Evolutionary conservation across 2,113 vertebrate species (phyloP).

Genomic region (Mionectes macconnelli): DNA sequence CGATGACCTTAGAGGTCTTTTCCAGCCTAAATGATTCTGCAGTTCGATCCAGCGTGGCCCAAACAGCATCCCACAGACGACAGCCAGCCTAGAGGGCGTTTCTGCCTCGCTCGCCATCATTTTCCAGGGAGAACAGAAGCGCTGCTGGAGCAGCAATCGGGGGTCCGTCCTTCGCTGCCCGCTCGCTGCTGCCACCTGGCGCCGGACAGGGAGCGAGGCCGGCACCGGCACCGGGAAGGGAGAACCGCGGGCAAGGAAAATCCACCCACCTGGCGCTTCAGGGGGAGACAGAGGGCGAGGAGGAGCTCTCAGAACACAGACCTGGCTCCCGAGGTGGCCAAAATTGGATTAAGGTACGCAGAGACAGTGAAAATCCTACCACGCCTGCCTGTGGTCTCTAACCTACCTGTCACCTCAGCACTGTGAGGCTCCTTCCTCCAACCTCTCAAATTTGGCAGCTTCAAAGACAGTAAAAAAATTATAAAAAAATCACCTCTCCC

Average conservation of each 20-base stretch:
- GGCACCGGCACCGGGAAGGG: neutral
- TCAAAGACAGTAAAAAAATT: neutral
- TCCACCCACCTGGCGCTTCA: neutral
- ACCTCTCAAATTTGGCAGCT: neutral
- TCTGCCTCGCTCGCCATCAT: neutral
- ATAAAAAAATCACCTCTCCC: neutral
- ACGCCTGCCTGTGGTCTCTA: neutral
- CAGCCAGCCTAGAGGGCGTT: accelerated
- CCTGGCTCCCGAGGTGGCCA: neutral
- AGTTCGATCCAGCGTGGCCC: neutral
- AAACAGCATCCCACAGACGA: neutral
- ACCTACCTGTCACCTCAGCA: neutral
- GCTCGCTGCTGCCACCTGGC: neutral
- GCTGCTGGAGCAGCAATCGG: neutral
- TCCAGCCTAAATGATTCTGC: neutral
- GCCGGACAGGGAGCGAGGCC: neutral
- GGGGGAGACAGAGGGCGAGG: too few species aligned
- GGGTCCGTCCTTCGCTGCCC: neutral
- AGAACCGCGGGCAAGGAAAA: neutral
- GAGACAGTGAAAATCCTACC: neutral
- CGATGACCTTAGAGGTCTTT: neutral
- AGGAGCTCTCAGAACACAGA: neutral
- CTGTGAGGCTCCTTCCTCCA: neutral
- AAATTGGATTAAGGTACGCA: accelerated
- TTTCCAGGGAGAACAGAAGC: neutral